Evolutionary conservation across 53 echinoderm and acorn worm species (phyloP).

Genomic region (Zoroaster sp.): DNA sequence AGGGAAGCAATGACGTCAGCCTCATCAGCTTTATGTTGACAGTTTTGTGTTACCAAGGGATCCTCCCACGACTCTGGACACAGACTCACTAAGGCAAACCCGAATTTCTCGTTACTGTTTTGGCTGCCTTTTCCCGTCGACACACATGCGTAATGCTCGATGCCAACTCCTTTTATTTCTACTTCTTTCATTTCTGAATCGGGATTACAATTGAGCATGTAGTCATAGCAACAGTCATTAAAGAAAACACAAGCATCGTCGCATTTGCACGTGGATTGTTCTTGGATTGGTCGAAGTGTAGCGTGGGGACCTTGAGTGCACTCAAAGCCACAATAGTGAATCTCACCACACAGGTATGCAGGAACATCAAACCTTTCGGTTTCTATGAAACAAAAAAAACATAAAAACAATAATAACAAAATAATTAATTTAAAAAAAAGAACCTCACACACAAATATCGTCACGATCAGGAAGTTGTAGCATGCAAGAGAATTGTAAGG

Average conservation of each 20-base stretch:
- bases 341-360: neutral
- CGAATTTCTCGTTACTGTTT: neutral
- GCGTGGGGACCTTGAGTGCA: neutral
- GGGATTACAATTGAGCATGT: neutral
- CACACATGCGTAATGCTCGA: neutral
- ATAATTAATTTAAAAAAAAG: neutral
- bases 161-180: neutral
- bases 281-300: neutral
- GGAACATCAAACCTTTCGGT: neutral
- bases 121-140: neutral
- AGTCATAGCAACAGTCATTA: constrained; percentile 68
- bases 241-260: constrained; percentile 49
- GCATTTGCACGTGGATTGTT: neutral
- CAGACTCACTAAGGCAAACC: constrained; percentile 7
- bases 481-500: too few species aligned
- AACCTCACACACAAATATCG: neutral
- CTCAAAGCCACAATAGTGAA: constrained; percentile 9
- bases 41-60: neutral
- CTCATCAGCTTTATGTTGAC: neutral
- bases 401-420: neutral
- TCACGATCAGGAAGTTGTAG: neutral
- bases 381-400: neutral
- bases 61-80: neutral
- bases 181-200: neutral
- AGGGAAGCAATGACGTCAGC: constrained; percentile 63